Percentiles rank a stretch among this genome's conserved stretches.
Conservation (phyloP, 2,888 invertebrate species). For the Reticulitermes lucifugus region DNA sequence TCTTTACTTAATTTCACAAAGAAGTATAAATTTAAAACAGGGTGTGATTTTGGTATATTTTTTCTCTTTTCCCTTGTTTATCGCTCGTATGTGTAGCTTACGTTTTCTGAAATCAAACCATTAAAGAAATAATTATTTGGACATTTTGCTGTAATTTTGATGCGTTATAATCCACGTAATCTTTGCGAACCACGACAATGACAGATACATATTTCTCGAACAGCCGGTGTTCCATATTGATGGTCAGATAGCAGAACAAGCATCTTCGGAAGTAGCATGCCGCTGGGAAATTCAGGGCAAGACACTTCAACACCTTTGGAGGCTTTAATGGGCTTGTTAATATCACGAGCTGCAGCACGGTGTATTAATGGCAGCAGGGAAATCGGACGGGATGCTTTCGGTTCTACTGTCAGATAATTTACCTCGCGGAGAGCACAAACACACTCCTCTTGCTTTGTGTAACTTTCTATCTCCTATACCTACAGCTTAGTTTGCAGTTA, state of each 20-base stretch:
- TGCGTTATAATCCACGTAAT: no score
- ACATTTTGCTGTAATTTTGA: no score
- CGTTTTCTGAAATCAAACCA: no score
- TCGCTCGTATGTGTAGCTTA: no score
- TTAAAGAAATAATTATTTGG: no score
- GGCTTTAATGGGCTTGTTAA: neutral
- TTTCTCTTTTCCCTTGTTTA: no score
- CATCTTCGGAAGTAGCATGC: neutral
- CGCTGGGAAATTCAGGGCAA: slow-evolving; percentile 6
- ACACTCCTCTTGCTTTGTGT: neutral
- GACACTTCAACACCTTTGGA: neutral
- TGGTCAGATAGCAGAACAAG: neutral
- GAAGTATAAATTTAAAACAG: no score
- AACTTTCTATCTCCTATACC: neutral
- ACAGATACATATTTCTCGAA: neutral
- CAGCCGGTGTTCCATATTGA: neutral
- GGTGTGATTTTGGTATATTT: no score
- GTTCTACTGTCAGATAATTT: neutral
- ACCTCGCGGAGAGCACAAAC: no score
- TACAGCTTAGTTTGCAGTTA: neutral
- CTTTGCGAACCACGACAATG: neutral
- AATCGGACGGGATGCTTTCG: neutral
- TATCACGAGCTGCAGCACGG: neutral
- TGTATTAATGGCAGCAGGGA: neutral
- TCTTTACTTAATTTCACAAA: no score